These are phyloP conservation scores for Tenthredo notha DNA, from an alignment of 2,888 invertebrate species.

Conservation along the genomic window DNA sequence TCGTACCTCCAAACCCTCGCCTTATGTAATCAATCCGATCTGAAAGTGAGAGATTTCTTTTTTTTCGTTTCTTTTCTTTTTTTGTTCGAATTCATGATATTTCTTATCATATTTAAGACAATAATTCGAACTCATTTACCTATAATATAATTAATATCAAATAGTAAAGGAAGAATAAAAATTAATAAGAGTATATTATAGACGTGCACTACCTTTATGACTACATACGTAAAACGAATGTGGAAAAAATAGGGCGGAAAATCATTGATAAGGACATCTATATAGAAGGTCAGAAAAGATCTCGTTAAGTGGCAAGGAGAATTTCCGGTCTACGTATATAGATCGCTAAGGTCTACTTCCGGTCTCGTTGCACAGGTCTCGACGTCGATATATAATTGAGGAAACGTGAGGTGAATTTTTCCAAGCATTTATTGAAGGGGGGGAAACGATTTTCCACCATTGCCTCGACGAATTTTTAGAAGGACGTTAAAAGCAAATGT, in stretches of 20 bases:
- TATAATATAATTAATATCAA: neutral
- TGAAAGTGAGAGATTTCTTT: neutral
- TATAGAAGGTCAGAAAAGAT: constrained; percentile 18
- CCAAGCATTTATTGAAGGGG: constrained; percentile 48
- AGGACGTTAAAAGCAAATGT: constrained; percentile 64
- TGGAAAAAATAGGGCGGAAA: neutral
- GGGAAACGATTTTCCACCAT: constrained; percentile 62
- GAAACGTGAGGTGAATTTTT: constrained; percentile 67
- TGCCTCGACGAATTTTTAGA: constrained; percentile 59
- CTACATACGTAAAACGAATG: neutral
- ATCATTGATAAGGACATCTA: neutral
- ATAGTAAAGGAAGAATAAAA: neutral
- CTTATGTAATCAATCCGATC: neutral
- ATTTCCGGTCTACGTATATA: constrained; percentile 53
- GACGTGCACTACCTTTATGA: neutral
- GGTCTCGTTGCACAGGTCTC: constrained; percentile 35
- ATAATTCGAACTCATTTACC: neutral
- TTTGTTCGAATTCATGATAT: neutral
- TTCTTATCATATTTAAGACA: neutral
- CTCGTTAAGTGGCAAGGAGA: constrained; percentile 45
- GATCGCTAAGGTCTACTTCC: constrained; percentile 49
- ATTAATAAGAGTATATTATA: neutral
- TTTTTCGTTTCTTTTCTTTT: neutral
- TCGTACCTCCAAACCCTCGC: neutral
- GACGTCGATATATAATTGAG: constrained; percentile 66